Conservation (phyloP, 2,797 vertebrate genomes). For the Atherinosoma microstoma region DNA sequence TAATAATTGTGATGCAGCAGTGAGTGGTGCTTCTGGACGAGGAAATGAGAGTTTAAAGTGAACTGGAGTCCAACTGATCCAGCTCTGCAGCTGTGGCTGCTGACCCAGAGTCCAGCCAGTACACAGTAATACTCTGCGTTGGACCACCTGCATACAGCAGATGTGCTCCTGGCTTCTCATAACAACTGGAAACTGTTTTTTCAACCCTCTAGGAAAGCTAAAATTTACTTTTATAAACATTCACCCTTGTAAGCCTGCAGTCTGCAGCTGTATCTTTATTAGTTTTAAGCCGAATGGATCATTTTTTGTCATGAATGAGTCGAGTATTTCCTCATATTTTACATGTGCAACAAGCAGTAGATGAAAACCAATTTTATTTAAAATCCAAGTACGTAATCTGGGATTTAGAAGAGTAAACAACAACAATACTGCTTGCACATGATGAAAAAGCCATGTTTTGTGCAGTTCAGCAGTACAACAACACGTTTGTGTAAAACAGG, state of each 20-base stretch:
- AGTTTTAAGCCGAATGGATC: too few species aligned
- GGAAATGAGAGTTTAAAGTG: constrained; percentile 42
- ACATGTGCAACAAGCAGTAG: too few species aligned
- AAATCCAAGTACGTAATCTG: background rate
- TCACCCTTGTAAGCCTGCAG: constrained; percentile 1
- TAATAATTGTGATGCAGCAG: constrained; percentile 51
- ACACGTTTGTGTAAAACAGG: background rate
- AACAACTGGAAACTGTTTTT: constrained; percentile 20
- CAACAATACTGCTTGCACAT: too few species aligned
- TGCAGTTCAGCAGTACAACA: background rate
- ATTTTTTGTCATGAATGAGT: too few species aligned
- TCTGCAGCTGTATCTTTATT: background rate
- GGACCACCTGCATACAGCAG: constrained; percentile 68
- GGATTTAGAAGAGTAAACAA: background rate
- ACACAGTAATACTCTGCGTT: constrained; percentile 15
- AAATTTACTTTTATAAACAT: background rate
- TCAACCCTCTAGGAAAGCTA: constrained; percentile 3
- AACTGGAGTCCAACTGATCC: constrained; percentile 40
- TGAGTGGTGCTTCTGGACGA: constrained; percentile 48
- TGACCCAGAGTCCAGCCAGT: constrained; percentile 16
- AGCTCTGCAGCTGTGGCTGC: constrained; percentile 55
- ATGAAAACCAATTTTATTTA: background rate
- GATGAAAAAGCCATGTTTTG: too few species aligned
- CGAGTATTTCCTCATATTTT: too few species aligned
- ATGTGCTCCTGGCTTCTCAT: constrained; percentile 42